Evolutionary conservation across 2,113 vertebrate species (phyloP), one percentile per base, ranked within the genome.

Genomic region (Scalopus aquaticus): DNA sequence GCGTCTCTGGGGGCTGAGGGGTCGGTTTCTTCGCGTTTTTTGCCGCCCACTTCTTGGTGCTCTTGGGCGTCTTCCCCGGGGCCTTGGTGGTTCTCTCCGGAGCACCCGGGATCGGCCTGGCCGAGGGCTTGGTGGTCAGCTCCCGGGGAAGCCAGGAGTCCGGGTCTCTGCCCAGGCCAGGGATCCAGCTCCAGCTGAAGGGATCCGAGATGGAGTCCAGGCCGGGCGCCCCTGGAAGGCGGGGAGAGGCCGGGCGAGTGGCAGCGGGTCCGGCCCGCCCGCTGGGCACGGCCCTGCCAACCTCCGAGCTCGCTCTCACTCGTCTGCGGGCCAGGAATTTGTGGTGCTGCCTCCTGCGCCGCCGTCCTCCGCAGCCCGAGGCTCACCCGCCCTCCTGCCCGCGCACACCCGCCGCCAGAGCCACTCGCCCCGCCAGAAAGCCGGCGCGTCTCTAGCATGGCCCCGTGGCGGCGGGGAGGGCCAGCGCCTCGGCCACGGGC

Each of bases 121-220:
- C 62, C 5, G 96, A 24, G 30, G 95, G 70, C 54, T 93, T 91
- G 62, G 97, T 96, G 44, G 58, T 73, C 87, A 81, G 67, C 74
- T 89, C 93, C 70, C 85, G 65, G 0, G 95, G 81, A 22, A 86
- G 87, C 97, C 97, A 95, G 17, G 64, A 62, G 1, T 94, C 93
- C 0, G 12, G 42, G 6, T 96, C 95, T 87, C 90, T 74, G 3
- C 84, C 96, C 46, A 84, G 70, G 32, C 93, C 90, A 5, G 96
- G 95, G 42, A 93, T 67, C 97, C 96, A 97, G 90, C 96, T 97
- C 97, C 97, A 97, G 1, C 97, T 97, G 83, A 97, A 97, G 54
- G 95, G 94, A n/a, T 96, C 97, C 79, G 97, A 81, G 84, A 96
- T 69, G 42, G 95, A 90, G 78, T 97, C 95, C 86, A 96, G 46